Evolutionary conservation across 37 sponge, comb jelly and placozoan species (phyloP), one percentile per base, ranked within the genome.

Genomic region (Agelas oroides): DNA sequence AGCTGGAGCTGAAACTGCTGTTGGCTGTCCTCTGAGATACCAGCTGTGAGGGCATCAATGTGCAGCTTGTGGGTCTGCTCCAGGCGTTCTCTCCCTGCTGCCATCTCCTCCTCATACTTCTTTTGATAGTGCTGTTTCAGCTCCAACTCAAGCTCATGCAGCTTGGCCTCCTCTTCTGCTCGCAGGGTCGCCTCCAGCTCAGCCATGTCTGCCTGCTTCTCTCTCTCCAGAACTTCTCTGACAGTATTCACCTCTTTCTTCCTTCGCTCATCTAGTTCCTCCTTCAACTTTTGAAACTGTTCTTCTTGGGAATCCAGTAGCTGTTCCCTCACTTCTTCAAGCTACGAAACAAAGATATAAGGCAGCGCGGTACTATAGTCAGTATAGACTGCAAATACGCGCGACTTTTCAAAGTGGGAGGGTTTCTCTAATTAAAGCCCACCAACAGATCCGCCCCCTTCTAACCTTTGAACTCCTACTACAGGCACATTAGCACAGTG

Each of bases 201-300:
- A 53, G 57, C 35, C 75, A 75, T 75, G 27, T 66, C 67, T 34
- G 33, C 33, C 67, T 66, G 28, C 67, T 66, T 66, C 31, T 75
- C 75, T 24, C 28, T n/a, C 75, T 55, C 31, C 0, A 56, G 75
- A 17, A 53, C 57, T 33, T 56, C 57, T 54, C 53, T 75, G 58
- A 75, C 57, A 53, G 75, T 55, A n/a, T 19, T 28, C 27, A 77
- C 23, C 23, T 63, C 78, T 18, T 60, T 77, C 64, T 19, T 28
- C n/a, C 62, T 35, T 19, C 38, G 63, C 40, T 61, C 78, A 36
- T 63, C 64, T 64, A 77, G 20, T 24, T 77, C 40, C 38, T 14
- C 12, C 24, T 12, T 35, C 21, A 63, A 1, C 23, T 38, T 37
- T 0, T 23, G n/a, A 19, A 62, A 39, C 21, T 61, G 21, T 34